phyloP scores from a whole-genome alignment of 2,113 vertebrate genomes.

The Aplodontia rufa region DNA sequence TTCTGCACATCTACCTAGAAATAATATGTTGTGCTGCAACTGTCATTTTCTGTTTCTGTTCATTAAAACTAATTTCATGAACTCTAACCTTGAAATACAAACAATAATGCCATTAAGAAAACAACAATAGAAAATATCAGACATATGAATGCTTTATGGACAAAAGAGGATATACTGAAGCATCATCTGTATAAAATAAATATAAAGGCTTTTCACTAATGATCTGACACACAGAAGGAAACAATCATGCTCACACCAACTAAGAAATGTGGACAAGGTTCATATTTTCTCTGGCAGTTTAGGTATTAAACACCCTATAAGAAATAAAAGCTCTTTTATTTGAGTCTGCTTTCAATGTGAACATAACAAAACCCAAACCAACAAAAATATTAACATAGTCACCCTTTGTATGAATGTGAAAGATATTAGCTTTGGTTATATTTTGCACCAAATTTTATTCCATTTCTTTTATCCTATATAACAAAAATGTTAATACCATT shows the following conservation, averaged over 20 bases:
- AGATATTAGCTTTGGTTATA: background rate
- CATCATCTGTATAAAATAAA: background rate
- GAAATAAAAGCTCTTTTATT: background rate
- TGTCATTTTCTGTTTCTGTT: background rate
- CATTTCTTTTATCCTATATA: conserved; percentile 9
- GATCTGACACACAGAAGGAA: background rate
- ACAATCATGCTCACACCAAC: background rate
- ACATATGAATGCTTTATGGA: background rate
- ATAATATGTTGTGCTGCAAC: background rate
- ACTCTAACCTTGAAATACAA: background rate
- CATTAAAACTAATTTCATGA: background rate
- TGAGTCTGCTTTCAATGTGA: conserved; percentile 2
- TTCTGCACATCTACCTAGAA: background rate
- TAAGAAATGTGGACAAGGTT: background rate
- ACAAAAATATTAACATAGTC: background rate
- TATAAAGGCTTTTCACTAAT: background rate
- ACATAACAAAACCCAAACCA: conserved; percentile 1
- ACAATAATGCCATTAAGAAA: background rate
- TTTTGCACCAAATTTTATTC: background rate
- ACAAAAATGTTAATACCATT: background rate
- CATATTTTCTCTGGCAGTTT: background rate
- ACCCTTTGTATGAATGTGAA: background rate
- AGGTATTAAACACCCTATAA: background rate
- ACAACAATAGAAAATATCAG: background rate
- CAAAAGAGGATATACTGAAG: background rate